These are phyloP conservation scores for Bombus huntii DNA, from an alignment of 1,140 invertebrate species.

Conservation along the genomic window DNA sequence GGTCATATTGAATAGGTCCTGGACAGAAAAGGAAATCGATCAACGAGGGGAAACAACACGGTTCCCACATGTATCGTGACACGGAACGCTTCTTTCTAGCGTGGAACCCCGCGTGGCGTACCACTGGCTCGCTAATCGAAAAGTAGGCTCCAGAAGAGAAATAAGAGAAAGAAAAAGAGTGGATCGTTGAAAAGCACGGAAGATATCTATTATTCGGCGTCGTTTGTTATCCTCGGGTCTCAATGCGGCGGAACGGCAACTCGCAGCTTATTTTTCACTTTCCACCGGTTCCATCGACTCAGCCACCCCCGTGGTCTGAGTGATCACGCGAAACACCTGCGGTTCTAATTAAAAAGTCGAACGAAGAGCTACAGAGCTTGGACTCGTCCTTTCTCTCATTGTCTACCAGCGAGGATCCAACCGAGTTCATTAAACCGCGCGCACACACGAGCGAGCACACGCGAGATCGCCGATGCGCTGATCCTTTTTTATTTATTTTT, in stretches of 20 bases:
- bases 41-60: slow-evolving; percentile 25
- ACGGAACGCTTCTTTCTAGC: not conserved
- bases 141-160: not conserved
- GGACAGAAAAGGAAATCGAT: slow-evolving; percentile 24
- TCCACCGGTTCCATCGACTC: not conserved
- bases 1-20: slow-evolving; percentile 23
- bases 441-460: slow-evolving; percentile 22
- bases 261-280: slow-evolving; percentile 25
- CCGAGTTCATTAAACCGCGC: slow-evolving; percentile 64
- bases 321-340: slow-evolving; percentile 39
- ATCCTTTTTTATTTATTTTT: slow-evolving; percentile 21
- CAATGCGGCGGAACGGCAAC: not conserved
- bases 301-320: not conserved
- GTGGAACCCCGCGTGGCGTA: not conserved
- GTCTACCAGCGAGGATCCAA: slow-evolving; percentile 53
- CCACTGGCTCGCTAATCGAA: slow-evolving; percentile 5
- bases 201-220: not conserved
- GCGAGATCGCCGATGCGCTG: slow-evolving; percentile 55
- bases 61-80: slow-evolving; percentile 35
- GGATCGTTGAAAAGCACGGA: not conserved
- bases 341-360: slow-evolving; percentile 44
- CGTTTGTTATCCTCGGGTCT: not conserved
- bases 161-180: not conserved
- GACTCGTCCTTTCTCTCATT: slow-evolving; percentile 42
- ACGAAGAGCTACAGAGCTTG: too few relatives aligned